phyloP scores from a whole-genome alignment of 2,113 vertebrate species.

The Anolis sagrei region DNA sequence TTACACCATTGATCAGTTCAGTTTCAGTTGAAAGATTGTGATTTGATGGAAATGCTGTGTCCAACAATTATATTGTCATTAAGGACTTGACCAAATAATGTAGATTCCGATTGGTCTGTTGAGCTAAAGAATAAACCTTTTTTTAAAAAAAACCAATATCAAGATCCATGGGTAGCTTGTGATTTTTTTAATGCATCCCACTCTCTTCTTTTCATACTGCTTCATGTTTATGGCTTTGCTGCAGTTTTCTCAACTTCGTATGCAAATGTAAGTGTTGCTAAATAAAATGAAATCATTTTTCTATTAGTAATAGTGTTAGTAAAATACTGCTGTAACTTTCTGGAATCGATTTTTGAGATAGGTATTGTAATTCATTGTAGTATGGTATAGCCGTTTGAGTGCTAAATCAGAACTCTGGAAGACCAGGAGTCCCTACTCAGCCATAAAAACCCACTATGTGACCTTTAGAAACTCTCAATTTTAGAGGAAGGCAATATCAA shows the following conservation, averaged over 20 bases:
- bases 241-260: not conserved
- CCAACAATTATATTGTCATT: accelerated
- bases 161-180: accelerated
- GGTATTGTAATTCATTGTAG: not conserved
- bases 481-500: no score
- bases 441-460: no score
- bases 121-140: not conserved
- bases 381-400: no score
- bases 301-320: not conserved
- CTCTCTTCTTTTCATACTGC: conserved; percentile 27
- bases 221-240: conserved; percentile 43
- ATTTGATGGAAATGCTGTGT: not conserved
- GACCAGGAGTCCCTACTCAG: no score
- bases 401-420: no score
- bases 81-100: not conserved
- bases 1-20: not conserved
- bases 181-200: not conserved
- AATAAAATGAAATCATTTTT: not conserved
- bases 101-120: not conserved
- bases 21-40: not conserved
- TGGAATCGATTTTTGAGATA: not conserved
- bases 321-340: not conserved
- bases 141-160: not conserved
- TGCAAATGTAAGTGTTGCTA: conserved; percentile 33
- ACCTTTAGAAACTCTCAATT: no score